Base-by-base conservation (phyloP, 2,113 vertebrate species). In the Xenopus laevis region DNA sequence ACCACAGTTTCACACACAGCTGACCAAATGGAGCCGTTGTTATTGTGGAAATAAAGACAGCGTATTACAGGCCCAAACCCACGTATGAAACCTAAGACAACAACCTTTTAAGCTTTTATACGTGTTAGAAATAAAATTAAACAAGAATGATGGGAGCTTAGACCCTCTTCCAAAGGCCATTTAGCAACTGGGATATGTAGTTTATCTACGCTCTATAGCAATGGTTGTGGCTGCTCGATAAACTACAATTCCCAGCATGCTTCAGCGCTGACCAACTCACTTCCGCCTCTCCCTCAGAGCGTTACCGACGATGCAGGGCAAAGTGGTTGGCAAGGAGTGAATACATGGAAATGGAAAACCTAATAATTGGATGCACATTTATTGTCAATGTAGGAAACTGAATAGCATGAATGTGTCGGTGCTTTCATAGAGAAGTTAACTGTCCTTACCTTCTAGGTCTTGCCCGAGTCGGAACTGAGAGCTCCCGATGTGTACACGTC, bases 211-310 rank as follows among this genome's bases (percentile, higher is more conserved):
- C 12, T 6, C 7, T n/a, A 4, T 7, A 15, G 7, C 23, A 44
- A 45, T 53, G 59, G 16, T 45, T 4, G 23, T 6, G 13, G 46
- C 2, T 1, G 11, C 13, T 2, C 8, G 8, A 6, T 1, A 12
- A 21, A 79, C 78, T 79, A 79, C 69, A 65, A 0, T 17, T 77
- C 64, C 78, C 78, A 27, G 20, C 33, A 50, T 52, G 64, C 78
- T 27, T 27, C 59, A 16, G 57, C 12, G 15, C 46, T 16, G 44
- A 63, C 60, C 73, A 79, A 74, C 72, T 79, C 78, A 79, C 78
- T 68, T 62, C 78, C 68, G 78, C 73, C 65, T 71, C 61, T 65
- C 58, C 27, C 23, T 53, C n/a, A 64, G 60, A 13, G 58, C 62
- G 66, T 57, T 3, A 55, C 53, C 66, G 73, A 69, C 73, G 58